Base-by-base conservation (phyloP, 2,888 invertebrate species). In the Mellilla xanthometata region DNA sequence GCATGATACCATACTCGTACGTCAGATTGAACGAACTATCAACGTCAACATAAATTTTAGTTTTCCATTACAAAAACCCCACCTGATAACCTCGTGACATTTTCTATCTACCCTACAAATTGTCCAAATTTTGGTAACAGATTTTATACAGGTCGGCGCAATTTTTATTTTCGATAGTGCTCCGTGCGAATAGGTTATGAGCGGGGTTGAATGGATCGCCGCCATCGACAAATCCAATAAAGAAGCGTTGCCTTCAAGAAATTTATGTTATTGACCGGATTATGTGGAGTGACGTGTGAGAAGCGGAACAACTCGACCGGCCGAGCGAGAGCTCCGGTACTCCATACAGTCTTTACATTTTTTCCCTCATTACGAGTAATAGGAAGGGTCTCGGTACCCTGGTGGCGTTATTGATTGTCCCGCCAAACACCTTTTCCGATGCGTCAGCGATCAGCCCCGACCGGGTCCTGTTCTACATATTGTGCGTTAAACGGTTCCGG, bases 251-350 rank as follows among this genome's bases (percentile, higher is more conserved):
- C 76, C 75, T 76, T 71, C 64, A 72, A 81, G 73, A 84, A 84
- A 84, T 84, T 82, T 85, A 85, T 85, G 83, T 83, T 84, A 85
- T 83, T 85, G 83, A 82, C 82, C 84, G 80, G 79, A 81, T 84
- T 86, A 84, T 83, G 72, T 66, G 68, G 71, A 76, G 70, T 82
- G 84, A 84, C 83, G 79, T 79, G 79, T 67, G 75, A 78, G 74
- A 75, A 68, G 69, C 66, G 68, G 63, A 66, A 61, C 59, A 41
- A 41, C 60, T 31, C 31, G 59, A 60, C 85, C 81, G 82, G 59
- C 33, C 30, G 56, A 62, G 12, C 12, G 7, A 69, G 84, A 76
- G 44, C 81, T 58, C 58, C 56, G 53, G 56, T 60, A 61, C 62
- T 52, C 55, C 59, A 58, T 58, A 65, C 65, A 55, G 51, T 42